These are phyloP conservation scores for Holacanthus passer DNA, from an alignment of 2,113 vertebrate species.

Conservation along the genomic window DNA sequence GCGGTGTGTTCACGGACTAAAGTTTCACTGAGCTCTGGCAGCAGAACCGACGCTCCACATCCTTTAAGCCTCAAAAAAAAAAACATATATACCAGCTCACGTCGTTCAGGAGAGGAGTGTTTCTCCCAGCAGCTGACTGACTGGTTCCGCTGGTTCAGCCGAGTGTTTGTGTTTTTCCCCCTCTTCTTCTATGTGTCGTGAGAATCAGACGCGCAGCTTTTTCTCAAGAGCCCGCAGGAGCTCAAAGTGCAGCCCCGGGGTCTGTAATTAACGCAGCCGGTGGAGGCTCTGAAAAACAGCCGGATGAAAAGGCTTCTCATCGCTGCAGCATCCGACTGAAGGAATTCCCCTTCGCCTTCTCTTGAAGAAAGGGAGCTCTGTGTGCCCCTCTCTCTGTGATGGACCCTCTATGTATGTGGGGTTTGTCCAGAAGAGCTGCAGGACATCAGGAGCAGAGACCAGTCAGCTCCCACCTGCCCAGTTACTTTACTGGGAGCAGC, in stretches of 20 bases:
- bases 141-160: slow-evolving; percentile 46
- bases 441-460: slow-evolving; percentile 6
- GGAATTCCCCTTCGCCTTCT: slow-evolving; percentile 54
- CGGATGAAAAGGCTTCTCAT: slow-evolving; percentile 78
- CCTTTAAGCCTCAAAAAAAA: slow-evolving; percentile 20
- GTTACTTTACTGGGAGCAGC: slow-evolving; percentile 6
- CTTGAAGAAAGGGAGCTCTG: slow-evolving; percentile 70
- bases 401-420: slow-evolving; percentile 65
- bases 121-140: slow-evolving; percentile 53
- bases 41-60: slow-evolving; percentile 39
- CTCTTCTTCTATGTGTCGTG: slow-evolving; percentile 60
- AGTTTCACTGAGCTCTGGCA: slow-evolving; percentile 53
- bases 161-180: slow-evolving; percentile 23
- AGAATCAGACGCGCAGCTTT: slow-evolving; percentile 72
- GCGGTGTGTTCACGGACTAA: slow-evolving; percentile 18
- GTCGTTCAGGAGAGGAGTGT: slow-evolving; percentile 49
- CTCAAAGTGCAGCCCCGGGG: slow-evolving; percentile 78
- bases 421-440: slow-evolving; percentile 54
- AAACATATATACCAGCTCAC: slow-evolving; percentile 31
- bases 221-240: slow-evolving; percentile 76
- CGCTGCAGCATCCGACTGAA: slow-evolving; percentile 67
- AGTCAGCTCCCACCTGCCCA: slow-evolving; percentile 40
- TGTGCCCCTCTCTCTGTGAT: slow-evolving; percentile 53
- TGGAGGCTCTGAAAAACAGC: slow-evolving; percentile 63
- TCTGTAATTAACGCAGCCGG: slow-evolving; percentile 79